Base-by-base conservation (phyloP, 2,888 invertebrate species). In the Phengaris alcon region DNA sequence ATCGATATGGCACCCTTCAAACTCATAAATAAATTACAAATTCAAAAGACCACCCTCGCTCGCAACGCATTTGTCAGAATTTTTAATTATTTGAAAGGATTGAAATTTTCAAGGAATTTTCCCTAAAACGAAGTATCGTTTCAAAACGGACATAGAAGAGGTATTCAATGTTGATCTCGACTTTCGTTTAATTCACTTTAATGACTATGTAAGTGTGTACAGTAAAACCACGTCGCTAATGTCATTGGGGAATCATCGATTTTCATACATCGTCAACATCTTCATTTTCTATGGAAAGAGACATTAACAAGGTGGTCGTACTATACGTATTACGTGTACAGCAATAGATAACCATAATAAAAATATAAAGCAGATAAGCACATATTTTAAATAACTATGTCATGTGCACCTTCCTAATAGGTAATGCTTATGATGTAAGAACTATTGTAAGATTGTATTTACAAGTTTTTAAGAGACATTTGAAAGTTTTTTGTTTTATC, bases 21-120 rank as follows among this genome's bases (percentile, higher is more conserved):
- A 81, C 86, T 87, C 89, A 88, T 89, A 90, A 89, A 90, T 90
- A 90, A 82, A 89, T 89, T 88, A 88, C 80, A 85, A 84, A 87
- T 88, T 86, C 87, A 86, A 82, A 48, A 79, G 90, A 90, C 90
- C 90, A 89, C 90, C 90, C 89, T 83, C 72, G 54, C 35, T 48
- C 35, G n/a, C 48, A 13, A 69, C 4, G 15, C 15, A 46, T 15
- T 69, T 7, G 69, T 69, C 69, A 69, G 46, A 69, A 69, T 48
- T 69, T 10, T 48, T 48, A 69, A 69, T 64, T 64, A 64, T 64
- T 64, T 64, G 64, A 35, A 22, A 64, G 35, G 52, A 52, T 52
- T 5, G 0, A 52, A 12, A 52, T 12, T 35, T 35, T 4, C 13
- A 64, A 10, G 12, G 64, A 64, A 35, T 64, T 35, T 64, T 35